Evolutionary conservation across 2,113 vertebrate species (phyloP), one percentile per base, ranked within the genome.

Genomic region (Bubo scandiacus): DNA sequence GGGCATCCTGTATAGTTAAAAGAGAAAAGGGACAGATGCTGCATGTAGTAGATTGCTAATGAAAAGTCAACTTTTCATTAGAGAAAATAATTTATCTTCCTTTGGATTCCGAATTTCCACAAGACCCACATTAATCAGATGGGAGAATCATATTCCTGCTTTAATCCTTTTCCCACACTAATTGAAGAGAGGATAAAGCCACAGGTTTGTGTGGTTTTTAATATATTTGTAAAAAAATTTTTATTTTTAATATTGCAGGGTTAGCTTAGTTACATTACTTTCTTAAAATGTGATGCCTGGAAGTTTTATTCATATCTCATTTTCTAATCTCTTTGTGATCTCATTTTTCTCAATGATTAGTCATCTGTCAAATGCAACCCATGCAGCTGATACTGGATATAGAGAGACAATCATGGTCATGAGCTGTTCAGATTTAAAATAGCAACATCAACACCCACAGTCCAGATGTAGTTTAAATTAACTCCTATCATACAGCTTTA

Each of bases 281-380:
- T 71, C n/a, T 72, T 81, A 72, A 78, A 92, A 84, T 51, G 14
- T 42, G 32, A 62, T 86, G 57, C 21, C 26, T 81, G 19, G 34
- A 81, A 86, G 10, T 78, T 95, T 91, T 83, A 58, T 59, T 84
- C 25, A 5, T 36, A 49, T 89, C 40, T 91, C 21, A 57, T 89
- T 89, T 95, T 94, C 52, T 81, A 62, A 57, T 79, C 17, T 78
- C 51, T 81, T 94, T 17, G 89, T 89, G 71, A 68, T 81, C 61
- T 85, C 29, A 61, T 86, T 94, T 96, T 95, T 94, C 52, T 92
- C 66, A 91, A 70, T 84, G 83, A 92, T 92, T 75, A 84, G 43
- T 78, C 57, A 91, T 68, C 83, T 92, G 88, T 82, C 67, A 86
- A 96, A 94, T 40, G 52, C 65, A 83, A 81, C 78, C 67, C 59